Evolutionary conservation across 1,140 invertebrate species (phyloP).

Genomic region (Drosophila sechellia): DNA sequence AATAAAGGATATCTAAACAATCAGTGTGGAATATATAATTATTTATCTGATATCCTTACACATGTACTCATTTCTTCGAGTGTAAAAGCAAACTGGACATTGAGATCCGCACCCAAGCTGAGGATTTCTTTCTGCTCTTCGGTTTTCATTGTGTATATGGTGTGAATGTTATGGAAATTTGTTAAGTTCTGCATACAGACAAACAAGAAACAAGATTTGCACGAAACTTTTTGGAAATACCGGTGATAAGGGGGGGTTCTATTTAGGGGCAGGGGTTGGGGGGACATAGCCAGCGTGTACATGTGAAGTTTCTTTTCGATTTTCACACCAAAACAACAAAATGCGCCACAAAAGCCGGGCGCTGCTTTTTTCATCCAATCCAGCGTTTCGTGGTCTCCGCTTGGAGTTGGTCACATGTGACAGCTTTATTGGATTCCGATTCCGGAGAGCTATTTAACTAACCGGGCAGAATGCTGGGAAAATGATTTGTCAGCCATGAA

Average conservation of each 20-base stretch:
- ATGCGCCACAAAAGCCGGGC: slow-evolving; percentile 40
- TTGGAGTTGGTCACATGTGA: slow-evolving; percentile 67
- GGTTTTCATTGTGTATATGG: slow-evolving; percentile 63
- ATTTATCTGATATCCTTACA: no score
- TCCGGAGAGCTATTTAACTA: slow-evolving; percentile 71
- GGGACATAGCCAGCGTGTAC: slow-evolving; percentile 24
- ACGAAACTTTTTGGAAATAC: slow-evolving; percentile 55
- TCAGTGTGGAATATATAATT: no score
- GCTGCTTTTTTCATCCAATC: slow-evolving; percentile 7
- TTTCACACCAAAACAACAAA: slow-evolving; percentile 77
- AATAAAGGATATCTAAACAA: no score
- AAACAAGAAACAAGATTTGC: slow-evolving; percentile 76
- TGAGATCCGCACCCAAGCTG: slow-evolving; percentile 46
- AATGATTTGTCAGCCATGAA: slow-evolving; percentile 68
- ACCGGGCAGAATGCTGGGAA: slow-evolving; percentile 56
- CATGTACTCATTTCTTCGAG: background rate
- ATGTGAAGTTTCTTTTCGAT: slow-evolving; percentile 75
- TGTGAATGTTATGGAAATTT: slow-evolving; percentile 82
- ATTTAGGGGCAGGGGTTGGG: slow-evolving; percentile 3
- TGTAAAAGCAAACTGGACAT: slow-evolving; percentile 36
- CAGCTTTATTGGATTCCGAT: slow-evolving; percentile 81
- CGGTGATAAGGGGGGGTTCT: slow-evolving; percentile 5
- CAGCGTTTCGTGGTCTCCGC: slow-evolving; percentile 38
- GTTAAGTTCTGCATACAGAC: slow-evolving; percentile 78
- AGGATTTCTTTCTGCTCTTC: slow-evolving; percentile 53